A percentile compares a stretch with the other conserved stretches of the same genome.
Conservation (phyloP, 2,113 vertebrate species). For the Peromyscus polionotus region DNA sequence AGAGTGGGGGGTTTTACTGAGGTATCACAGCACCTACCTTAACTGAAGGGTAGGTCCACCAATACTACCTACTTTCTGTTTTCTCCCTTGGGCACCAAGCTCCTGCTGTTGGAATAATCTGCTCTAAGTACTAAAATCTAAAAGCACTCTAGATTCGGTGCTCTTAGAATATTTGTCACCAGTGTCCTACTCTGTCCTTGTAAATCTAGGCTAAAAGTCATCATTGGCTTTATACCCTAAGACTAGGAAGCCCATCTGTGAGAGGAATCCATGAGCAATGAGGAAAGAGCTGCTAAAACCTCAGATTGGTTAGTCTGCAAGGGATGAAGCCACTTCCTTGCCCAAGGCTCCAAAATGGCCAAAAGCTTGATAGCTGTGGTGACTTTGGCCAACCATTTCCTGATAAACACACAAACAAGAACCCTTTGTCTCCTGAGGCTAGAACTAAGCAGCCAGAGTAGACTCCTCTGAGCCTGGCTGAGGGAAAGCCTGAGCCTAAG, state of each 20-base stretch:
- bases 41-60: not conserved
- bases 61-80: accelerated
- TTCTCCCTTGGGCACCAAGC: not conserved
- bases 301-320: not conserved
- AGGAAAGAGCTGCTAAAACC: not conserved
- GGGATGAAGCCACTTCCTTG: not conserved
- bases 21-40: not conserved
- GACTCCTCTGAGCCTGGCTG: not conserved
- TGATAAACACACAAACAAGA: conserved; percentile 61
- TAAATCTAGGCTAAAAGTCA: not conserved
- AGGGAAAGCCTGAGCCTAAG: not conserved
- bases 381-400: conserved; percentile 60
- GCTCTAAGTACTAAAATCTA: not conserved
- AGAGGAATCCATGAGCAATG: not conserved
- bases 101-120: not conserved
- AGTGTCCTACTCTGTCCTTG: not conserved
- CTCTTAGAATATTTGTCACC: not conserved
- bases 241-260: not conserved
- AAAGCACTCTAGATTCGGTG: not conserved
- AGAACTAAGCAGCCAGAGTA: not conserved
- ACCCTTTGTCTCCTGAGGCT: conserved; percentile 55
- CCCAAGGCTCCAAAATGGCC: not conserved
- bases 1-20: too few species aligned
- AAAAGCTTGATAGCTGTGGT: not conserved
- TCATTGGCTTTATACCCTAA: not conserved